Base-by-base conservation (phyloP, 2,113 vertebrate genomes). In the Chunga burmeisteri region DNA sequence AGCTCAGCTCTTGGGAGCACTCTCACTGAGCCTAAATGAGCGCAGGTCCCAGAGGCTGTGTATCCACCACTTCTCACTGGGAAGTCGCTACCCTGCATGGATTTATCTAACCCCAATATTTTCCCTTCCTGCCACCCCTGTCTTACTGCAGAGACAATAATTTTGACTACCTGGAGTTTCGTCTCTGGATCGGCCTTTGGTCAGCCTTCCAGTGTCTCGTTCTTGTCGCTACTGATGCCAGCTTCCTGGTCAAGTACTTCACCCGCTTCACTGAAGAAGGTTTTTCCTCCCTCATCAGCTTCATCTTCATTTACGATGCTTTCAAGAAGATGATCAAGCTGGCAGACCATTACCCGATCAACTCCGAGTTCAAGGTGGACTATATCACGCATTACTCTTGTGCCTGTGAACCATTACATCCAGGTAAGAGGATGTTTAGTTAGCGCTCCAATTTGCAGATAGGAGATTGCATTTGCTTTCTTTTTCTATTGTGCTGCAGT, bases 251-350 rank as follows among this genome's bases (percentile, higher is more conserved):
- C 73, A 99, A 99, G 96, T 99, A 99, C 96, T 99, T 99, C 90
- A 99, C 99, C 22, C 99, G 99, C 38, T 99, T 99, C 98, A 99
- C 99, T 0, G 99, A 99, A 80, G 99, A 99, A 91, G 99, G 99
- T 4, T 99, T 99, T 95, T 99, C 99, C 34, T 99, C 99, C 38
- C 98, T 99, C 20, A 99, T 99, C 95, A 99, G 99, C 98, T 99
- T 99, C 98, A 99, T 99, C 95, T 99, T 99, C 96, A 99, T 99
- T 92, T 99, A 99, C 0, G 99, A 99, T 66, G 98, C 99, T 97
- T 99, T 99, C 97, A 99, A 99, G 98, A 99, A 99, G 98, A 99
- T 99, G 99, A 98, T 99, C 70, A 99, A 99, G 94, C 95, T 99
- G 68, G 98, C 98, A 7, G 98, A 99, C 94, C 98, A 99, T 96